Base-by-base conservation (phyloP, 2,113 vertebrate species). In the Pluvianellus socialis region DNA sequence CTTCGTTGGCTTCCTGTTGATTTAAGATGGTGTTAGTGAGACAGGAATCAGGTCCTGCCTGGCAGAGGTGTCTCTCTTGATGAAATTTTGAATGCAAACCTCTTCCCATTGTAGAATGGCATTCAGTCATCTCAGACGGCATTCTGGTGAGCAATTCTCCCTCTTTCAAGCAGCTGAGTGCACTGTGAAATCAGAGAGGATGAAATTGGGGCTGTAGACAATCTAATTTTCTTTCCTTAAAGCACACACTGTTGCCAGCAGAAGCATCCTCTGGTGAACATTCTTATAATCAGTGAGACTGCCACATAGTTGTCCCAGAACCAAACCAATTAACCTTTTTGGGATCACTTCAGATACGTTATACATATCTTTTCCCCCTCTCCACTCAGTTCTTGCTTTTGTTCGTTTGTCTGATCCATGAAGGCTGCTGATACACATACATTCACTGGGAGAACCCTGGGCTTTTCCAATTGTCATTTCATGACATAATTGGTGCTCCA, bases 151-250 rank as follows among this genome's bases (percentile, higher is more conserved):
- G 21, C 22, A 86, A 11, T 58, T 79, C 53, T 87, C 9, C 44
- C 53, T 90, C 28, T 23, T 81, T 61, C 28, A 53, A 86, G 42
- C 10, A 88, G 7, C 30, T 67, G n/a, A 89, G 38, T 3, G 1
- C 22, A 13, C 22, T 81, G 35, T 84, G 77, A 81, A 92, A 85
- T 75, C 56, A 75, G 32, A 86, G 17, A 59, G 18, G 21, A 68
- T 72, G 40, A 92, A 88, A 85, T 1, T 80, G 5, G 19, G 40
- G 14, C 10, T 81, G 22, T 7, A 85, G 10, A 79, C 30, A 79
- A 56, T 67, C n/a, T 80, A 59, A 65, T 94, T 89, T 81, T 55
- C 35, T 59, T 77, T 90, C 13, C 42, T 55, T 88, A 65, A 88
- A 79, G 11, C 6, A 65, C 17, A 72, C 7, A 20, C 32, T 56